A percentile compares a stretch with the other conserved stretches of the same genome.
Evolutionary conservation across 2,113 vertebrate species (phyloP).

Genomic region (Madoqua kirkii): DNA sequence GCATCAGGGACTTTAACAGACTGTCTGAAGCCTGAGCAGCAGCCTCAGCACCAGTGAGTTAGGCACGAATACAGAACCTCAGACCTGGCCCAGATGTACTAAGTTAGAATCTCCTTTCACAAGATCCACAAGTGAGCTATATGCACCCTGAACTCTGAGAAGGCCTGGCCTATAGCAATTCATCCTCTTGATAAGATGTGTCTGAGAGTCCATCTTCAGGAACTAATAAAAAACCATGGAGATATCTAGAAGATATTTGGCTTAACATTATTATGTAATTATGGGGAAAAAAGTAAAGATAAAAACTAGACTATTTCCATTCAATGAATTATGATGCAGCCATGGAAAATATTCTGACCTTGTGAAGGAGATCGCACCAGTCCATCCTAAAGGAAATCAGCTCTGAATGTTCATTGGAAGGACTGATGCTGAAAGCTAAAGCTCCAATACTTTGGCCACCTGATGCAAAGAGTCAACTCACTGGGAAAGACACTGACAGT

Average conservation of each 20-base stretch:
- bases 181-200: not conserved
- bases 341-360: not conserved
- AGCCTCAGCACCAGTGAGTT: rapidly evolving
- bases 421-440: not conserved
- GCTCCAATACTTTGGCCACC: not conserved
- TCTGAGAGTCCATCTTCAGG: not conserved
- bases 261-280: not conserved
- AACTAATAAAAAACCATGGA: not conserved
- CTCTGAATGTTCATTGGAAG: not conserved
- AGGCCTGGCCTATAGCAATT: not conserved
- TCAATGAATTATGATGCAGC: not conserved
- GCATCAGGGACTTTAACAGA: not conserved
- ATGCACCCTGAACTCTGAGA: not conserved
- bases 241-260: not conserved
- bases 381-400: not conserved
- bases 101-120: not conserved
- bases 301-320: not conserved
- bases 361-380: not conserved
- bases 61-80: not conserved
- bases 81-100: not conserved
- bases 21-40: not conserved
- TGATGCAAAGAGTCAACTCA: not conserved
- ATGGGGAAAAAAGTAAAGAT: not conserved
- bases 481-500: not conserved
- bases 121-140: not conserved